phyloP scores from a whole-genome alignment of 2,113 vertebrate species.

The Hemichromis elongatus region DNA sequence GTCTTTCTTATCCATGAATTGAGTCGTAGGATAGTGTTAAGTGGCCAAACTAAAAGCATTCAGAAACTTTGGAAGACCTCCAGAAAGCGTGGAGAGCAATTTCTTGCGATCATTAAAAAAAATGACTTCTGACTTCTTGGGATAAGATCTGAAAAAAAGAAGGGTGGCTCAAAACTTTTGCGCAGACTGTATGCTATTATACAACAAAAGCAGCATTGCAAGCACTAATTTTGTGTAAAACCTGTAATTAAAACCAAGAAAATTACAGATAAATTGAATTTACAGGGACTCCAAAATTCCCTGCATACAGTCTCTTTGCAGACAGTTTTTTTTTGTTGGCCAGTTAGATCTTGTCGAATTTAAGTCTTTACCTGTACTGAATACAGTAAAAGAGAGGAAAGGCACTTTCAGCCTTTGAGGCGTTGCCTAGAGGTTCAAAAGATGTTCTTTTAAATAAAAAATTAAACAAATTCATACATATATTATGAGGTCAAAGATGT shows the following conservation, averaged over 20 bases:
- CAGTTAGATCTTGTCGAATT: constrained; percentile 2
- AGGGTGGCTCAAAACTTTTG: not conserved
- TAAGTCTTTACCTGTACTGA: not conserved
- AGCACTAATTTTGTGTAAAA: not conserved
- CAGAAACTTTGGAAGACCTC: not conserved
- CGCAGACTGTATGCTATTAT: not conserved
- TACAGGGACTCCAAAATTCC: not conserved
- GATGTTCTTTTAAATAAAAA: not conserved
- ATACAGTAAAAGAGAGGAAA: not conserved
- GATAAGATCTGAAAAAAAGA: not conserved
- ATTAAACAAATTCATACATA: not conserved
- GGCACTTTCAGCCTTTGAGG: not conserved
- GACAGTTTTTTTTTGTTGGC: not conserved
- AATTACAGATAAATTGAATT: constrained; percentile 14
- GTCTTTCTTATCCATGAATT: not conserved
- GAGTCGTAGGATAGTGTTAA: not conserved
- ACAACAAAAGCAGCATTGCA: not conserved
- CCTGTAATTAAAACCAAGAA: constrained; percentile 4
- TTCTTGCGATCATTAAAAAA: too few relatives aligned
- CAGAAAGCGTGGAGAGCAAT: too few relatives aligned
- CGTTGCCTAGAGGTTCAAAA: not conserved
- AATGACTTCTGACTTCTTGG: too few relatives aligned
- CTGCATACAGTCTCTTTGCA: not conserved
- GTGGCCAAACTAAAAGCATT: not conserved
- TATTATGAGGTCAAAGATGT: not conserved